Conservation (phyloP, 2,888 invertebrate species). For the Melanotus villosus region DNA sequence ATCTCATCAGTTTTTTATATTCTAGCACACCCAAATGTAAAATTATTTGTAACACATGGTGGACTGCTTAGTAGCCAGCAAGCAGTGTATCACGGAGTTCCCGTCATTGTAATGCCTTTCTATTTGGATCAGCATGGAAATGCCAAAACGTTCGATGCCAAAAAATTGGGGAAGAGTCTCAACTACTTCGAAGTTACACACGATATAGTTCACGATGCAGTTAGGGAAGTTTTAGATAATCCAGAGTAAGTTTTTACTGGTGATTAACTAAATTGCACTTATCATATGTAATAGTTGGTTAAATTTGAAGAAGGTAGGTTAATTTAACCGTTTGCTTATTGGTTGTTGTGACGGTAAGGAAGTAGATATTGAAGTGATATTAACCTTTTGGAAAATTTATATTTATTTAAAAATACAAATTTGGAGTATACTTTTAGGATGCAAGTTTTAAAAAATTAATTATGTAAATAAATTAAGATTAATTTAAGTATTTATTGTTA, state of each 20-base stretch:
- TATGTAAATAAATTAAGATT: too few relatives aligned
- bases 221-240: slow-evolving; percentile 54
- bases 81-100: slow-evolving; percentile 54
- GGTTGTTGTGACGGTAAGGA: too few relatives aligned
- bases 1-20: not conserved
- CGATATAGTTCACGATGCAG: slow-evolving; percentile 47
- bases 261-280: too few relatives aligned
- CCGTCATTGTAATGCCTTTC: slow-evolving; percentile 58
- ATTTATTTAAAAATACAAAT: too few relatives aligned
- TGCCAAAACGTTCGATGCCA: slow-evolving; percentile 54
- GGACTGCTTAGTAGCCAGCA: slow-evolving; percentile 58
- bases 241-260: slow-evolving; percentile 47
- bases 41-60: slow-evolving; percentile 56
- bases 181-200: slow-evolving; percentile 50
- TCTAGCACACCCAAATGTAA: slow-evolving; percentile 53
- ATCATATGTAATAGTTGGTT: too few relatives aligned
- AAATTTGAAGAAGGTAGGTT: too few relatives aligned
- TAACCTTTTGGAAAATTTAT: too few relatives aligned
- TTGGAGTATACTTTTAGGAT: too few relatives aligned
- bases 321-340: too few relatives aligned
- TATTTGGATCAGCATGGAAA: slow-evolving; percentile 60
- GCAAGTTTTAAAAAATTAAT: too few relatives aligned
- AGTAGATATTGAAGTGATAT: too few relatives aligned
- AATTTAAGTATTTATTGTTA: too few relatives aligned
- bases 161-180: slow-evolving; percentile 53